Evolutionary conservation across 2,113 vertebrate genomes (phyloP), one percentile per base, ranked within the genome.

Genomic region (Emydura subglobosa): DNA sequence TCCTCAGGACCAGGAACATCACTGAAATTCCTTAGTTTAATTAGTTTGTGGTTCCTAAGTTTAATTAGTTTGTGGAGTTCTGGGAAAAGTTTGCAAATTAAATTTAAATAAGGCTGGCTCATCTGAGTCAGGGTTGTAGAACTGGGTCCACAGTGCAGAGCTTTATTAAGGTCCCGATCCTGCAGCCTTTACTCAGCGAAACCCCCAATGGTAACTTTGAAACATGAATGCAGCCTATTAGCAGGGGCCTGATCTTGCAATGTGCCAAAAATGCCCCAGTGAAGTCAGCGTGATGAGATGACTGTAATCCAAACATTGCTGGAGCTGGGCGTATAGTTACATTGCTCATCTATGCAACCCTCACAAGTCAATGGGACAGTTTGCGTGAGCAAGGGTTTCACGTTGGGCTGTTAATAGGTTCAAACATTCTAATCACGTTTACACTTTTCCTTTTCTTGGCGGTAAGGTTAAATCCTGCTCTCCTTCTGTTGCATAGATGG

Each of bases 211-310:
- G 39, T 47, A 42, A 13, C 24, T 78, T 29, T 78, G 42, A 44
- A 47, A 78, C 42, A 78, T 21, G 61, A 76, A 76, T 13, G 39
- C 39, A 68, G 5, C 39, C 39, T 21, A 25, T 44, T 24, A 44
- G 39, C 25, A 25, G 3, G 5, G 22, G 22, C 42, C 11, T 47
- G 42, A 44, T 7, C 24, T 47, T 78, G 42, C 74, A 24, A 47
- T 78, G 74, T 47, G 25, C 42, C 24, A 47, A 25, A 47, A 13
- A 44, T 25, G 72, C 39, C 68, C 5, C 2, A 5, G 42, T 76
- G 42, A 47, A 47, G 24, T 47, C 42, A 78, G 25, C 29, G 27
- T 0, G 0, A 2, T 0, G 39, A 42, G 4, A 21, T 49, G 61
- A 4, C 44, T 76, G 3, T 42, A 55, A 51, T 17, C 49, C 94